These are phyloP conservation scores for Atherinomorus stipes DNA, from an alignment of 2,113 vertebrate genomes.

Conservation along the genomic window DNA sequence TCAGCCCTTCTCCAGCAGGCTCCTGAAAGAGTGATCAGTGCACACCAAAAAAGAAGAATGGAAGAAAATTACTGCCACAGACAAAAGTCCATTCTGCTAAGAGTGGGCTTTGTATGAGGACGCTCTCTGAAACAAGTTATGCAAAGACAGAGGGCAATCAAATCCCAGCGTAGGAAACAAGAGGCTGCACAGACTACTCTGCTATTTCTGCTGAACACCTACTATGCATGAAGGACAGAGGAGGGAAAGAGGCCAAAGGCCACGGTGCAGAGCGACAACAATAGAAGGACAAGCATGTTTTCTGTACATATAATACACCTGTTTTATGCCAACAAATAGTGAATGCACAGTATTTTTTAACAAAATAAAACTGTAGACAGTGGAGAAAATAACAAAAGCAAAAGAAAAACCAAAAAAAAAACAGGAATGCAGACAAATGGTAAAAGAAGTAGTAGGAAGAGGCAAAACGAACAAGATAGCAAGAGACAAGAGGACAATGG, in stretches of 20 bases:
- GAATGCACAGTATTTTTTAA: not conserved
- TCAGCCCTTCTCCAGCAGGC: not conserved
- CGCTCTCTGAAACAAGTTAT: constrained; percentile 16
- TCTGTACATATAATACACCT: not conserved
- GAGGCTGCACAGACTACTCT: constrained; percentile 26
- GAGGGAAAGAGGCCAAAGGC: constrained; percentile 10
- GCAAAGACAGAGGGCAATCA: constrained; percentile 31
- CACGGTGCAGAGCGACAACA: constrained; percentile 6
- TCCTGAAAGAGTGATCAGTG: constrained; percentile 11
- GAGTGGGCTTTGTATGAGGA: not conserved
- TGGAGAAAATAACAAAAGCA: not conserved
- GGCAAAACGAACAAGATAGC: constrained; percentile 28
- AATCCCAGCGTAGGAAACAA: constrained; percentile 42
- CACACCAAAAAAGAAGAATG: not conserved
- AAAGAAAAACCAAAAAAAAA: constrained; percentile 9
- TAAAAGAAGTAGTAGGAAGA: constrained; percentile 36
- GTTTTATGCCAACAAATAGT: not conserved
- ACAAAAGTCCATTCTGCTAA: constrained; percentile 45
- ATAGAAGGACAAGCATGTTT: constrained; percentile 2
- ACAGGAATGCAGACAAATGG: constrained; percentile 37
- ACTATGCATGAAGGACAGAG: constrained; percentile 24
- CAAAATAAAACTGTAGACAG: constrained; percentile 1
- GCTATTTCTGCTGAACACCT: constrained; percentile 27
- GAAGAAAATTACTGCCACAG: not conserved
- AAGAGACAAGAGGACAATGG: constrained; percentile 25